Percentiles rank a stretch among this genome's conserved stretches.
These are phyloP conservation scores for Aphidius gifuensis DNA, from an alignment of 1,140 invertebrate genomes.

Conservation along the genomic window DNA sequence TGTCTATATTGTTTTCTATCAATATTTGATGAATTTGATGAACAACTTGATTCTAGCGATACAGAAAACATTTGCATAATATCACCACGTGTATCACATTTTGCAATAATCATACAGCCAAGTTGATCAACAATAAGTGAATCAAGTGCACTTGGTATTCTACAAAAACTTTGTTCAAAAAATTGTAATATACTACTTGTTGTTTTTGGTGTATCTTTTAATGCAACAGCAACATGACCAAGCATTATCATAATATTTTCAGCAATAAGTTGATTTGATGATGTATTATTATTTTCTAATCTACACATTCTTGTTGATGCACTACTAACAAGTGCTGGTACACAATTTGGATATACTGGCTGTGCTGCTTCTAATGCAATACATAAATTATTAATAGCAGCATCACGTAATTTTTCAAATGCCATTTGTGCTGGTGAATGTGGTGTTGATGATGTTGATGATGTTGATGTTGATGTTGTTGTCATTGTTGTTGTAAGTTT, in stretches of 20 bases:
- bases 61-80: constrained; percentile 99
- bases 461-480: neutral
- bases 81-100: constrained; percentile 77
- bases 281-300: constrained; percentile 66
- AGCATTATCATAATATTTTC: constrained; percentile 96
- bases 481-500: neutral
- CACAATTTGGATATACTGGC: constrained; percentile 82
- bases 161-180: constrained; percentile 93
- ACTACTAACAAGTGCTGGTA: constrained; percentile 89
- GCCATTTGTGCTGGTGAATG: constrained; percentile 59
- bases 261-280: constrained; percentile 70
- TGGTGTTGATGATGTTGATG: neutral
- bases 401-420: constrained; percentile 85
- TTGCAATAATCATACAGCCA: constrained; percentile 94
- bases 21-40: constrained; percentile 76
- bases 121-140: constrained; percentile 94
- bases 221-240: constrained; percentile 91
- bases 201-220: constrained; percentile 88
- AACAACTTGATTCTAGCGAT: constrained; percentile 86
- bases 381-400: constrained; percentile 94
- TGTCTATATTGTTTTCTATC: constrained; percentile 81
- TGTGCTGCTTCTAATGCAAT: constrained; percentile 87
- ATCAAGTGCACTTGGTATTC: constrained; percentile 83
- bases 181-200: constrained; percentile 95
- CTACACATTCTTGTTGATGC: constrained; percentile 92